Evolutionary conservation across 2,888 invertebrate species (phyloP), one percentile per base, ranked within the genome.

Genomic region (Noctuana brunneofusca): DNA sequence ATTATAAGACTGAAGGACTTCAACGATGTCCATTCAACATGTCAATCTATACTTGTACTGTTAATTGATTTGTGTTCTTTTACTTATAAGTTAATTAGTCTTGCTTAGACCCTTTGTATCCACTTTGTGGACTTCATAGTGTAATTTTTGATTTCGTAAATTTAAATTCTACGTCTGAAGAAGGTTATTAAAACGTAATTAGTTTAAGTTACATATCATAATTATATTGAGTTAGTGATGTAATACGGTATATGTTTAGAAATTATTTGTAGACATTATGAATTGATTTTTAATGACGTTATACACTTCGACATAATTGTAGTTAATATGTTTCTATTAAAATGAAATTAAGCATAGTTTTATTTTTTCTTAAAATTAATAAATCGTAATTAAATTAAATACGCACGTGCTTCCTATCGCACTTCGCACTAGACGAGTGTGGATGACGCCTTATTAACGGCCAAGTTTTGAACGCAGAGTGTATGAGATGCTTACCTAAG

Each of bases 1-100:
- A 64, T 64, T 74, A 78, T 76, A 82, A 83, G 83, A 84, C 83
- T 84, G 84, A 84, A 75, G 72, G 71, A 73, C 70, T 69, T 68
- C 64, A 65, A 69, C 67, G 68, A 66, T 63, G 69, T 69, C 70
- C 64, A 67, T 73, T 67, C 66, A 68, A 64, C 63, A 64, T 60
- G 62, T 59, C 57, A 49, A 62, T 64, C 48, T 65, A 58, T 46
- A 60, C 63, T 59, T 63, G 60, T 65, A 58, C 49, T 66, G 64
- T 65, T 66, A 32, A 12, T 52, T 9, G 9, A 50, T 68, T 74
- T 76, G 76, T 78, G 73, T 78, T 80, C 69, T 73, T 58, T 70
- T 52, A 52, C 67, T 74, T 57, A 3, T 63, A 58, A 64, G 65
- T 64, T 64, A 53, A 18, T 35, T 48, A 54, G 27, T 54, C 20